Percentiles rank a stretch among this genome's conserved stretches.
Conservation (phyloP, 2,888 invertebrate species). For the Caradrina kadenii region DNA sequence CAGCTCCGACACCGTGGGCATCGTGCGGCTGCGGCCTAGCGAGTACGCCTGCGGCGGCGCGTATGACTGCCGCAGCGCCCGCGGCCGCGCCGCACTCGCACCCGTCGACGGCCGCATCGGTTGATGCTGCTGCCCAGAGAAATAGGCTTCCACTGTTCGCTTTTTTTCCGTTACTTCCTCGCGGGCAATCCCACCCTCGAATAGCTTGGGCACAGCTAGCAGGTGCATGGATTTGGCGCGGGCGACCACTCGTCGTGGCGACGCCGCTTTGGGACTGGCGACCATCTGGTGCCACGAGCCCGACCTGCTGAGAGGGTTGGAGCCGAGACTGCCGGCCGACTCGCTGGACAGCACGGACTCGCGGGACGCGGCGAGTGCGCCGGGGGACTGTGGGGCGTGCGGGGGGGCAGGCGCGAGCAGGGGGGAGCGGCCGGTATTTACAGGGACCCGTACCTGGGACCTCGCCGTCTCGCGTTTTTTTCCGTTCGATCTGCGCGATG, state of each 20-base stretch:
- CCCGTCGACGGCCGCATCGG: conserved; percentile 67
- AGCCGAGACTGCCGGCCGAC: conserved; percentile 76
- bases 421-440: conserved; percentile 74
- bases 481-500: conserved; percentile 74
- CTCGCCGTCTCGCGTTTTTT: conserved; percentile 72
- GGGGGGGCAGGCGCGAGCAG: conserved; percentile 76
- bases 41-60: conserved; percentile 87
- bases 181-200: conserved; percentile 94
- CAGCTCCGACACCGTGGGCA: conserved; percentile 93
- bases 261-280: conserved; percentile 78
- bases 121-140: conserved; percentile 82
- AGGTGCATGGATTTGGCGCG: conserved; percentile 94
- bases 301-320: conserved; percentile 89
- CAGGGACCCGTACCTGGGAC: conserved; percentile 80
- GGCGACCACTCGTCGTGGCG: conserved; percentile 84
- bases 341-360: conserved; percentile 80
- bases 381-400: conserved; percentile 70
- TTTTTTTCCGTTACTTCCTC: conserved; percentile 93
- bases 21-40: conserved; percentile 93
- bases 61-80: conserved; percentile 70
- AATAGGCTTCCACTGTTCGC: conserved; percentile 94
- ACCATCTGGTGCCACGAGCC: conserved; percentile 95
- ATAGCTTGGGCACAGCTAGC: conserved; percentile 94
- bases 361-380: conserved; percentile 79
- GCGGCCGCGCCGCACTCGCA: conserved; percentile 40